Conservation (phyloP, 2,888 invertebrate species). For the Xanthia togata region DNA sequence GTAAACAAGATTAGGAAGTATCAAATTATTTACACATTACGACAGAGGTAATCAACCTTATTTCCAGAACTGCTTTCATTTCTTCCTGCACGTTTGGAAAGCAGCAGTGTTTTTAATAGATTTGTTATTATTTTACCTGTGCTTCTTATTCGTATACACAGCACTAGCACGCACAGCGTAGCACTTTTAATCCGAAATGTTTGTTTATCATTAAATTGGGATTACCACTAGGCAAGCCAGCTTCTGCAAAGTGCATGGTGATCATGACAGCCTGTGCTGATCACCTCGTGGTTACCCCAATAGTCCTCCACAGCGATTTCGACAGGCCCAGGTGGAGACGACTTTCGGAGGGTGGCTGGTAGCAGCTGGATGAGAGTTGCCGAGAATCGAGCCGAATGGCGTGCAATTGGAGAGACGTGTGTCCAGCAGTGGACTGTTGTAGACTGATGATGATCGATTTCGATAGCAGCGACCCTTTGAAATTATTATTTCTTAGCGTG, state of each 20-base stretch:
- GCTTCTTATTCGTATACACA: background rate
- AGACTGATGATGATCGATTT: too few species aligned
- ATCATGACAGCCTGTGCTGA: background rate
- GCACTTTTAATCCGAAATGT: background rate
- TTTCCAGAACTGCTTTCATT: background rate
- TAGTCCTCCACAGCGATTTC: background rate
- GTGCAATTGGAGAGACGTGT: too few species aligned
- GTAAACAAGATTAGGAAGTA: constrained; percentile 49
- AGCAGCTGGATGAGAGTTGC: too few species aligned
- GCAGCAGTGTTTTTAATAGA: background rate
- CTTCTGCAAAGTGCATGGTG: background rate
- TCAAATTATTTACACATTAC: constrained; percentile 49
- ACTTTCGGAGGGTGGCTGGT: too few species aligned
- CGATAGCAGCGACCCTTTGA: too few species aligned
- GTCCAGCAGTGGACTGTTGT: too few species aligned
- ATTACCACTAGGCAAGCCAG: background rate
- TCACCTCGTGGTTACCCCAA: background rate
- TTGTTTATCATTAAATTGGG: too few species aligned
- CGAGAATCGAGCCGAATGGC: too few species aligned
- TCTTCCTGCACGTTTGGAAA: background rate
- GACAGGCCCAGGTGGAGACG: too few species aligned
- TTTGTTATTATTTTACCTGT: background rate
- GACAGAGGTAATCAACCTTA: constrained; percentile 40
- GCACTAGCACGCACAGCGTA: background rate
- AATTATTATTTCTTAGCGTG: too few species aligned